Base-by-base conservation (phyloP, 92 coral and sea anemone species). In the Bergia sp. region DNA sequence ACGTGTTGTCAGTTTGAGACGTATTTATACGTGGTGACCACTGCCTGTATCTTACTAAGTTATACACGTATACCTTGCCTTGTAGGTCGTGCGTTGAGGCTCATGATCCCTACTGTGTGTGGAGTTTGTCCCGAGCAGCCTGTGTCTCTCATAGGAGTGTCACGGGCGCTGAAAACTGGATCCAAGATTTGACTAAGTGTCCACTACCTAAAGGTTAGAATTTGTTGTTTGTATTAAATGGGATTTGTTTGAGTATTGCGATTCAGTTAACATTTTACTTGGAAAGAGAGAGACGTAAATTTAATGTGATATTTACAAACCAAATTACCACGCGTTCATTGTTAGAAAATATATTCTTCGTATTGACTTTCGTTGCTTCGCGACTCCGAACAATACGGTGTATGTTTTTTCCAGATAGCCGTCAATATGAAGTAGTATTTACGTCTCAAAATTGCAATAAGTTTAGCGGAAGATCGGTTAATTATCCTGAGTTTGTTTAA, bases 41-140 rank as follows among this genome's bases (percentile, higher is more conserved):
- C n/a, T 80, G 21, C 40, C 21, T 6, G 0, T n/a, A 6, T 10
- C 55, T 3, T 9, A 5, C 39, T 44, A 1, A 43, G 37, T 1
- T 18, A 23, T 37, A 5, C 65, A 1, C 29, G 47, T 50, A 18
- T 1, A 55, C 15, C 66, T 50, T 43, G 7, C 39, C 49, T 43
- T 58, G 79, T 23, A 93, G 93, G 18, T 93, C 92, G 0, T 96
- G 99, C 89, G 29, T 93, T 38, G 88, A 90, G 5, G 96, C 95
- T 16, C 89, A 85, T 29, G 99, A 96, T 86, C 98, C 99, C 2
- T 94, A 95, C 80, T 96, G 99, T 73, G 99, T 96, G 36, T 96
- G 99, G 99, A 90, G 92, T 85, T 37, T 10, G 20, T 40, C 73
- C 53, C 82, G 77, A 58, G 89, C 39, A 66, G 91, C 91, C 16